These are phyloP conservation scores for Hypomecis punctinalis DNA, from an alignment of 2,888 invertebrate species.

Conservation along the genomic window DNA sequence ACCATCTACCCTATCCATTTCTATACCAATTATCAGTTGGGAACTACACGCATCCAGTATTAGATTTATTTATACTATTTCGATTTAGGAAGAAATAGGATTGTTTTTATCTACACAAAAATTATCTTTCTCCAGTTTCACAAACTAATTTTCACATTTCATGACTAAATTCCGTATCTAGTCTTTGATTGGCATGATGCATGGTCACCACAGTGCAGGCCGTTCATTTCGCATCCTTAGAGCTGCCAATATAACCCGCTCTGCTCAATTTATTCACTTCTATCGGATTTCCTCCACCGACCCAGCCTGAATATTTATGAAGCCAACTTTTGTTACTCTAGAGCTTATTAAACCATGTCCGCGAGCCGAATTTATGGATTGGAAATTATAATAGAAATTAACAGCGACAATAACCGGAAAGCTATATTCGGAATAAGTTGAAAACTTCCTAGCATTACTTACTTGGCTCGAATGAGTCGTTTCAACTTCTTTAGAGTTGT, in stretches of 20 bases:
- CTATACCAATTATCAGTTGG: too few relatives aligned
- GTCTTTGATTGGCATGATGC: neutral
- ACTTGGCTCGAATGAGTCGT: conserved; percentile 4
- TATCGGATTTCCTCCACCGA: conserved; percentile 65
- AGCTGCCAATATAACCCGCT: conserved; percentile 59
- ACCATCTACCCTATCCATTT: too few relatives aligned
- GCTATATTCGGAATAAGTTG: conserved; percentile 23
- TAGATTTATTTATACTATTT: too few relatives aligned
- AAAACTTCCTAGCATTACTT: conserved; percentile 19
- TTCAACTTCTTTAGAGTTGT: conserved; percentile 12
- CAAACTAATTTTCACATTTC: too few relatives aligned
- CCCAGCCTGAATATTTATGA: conserved; percentile 72
- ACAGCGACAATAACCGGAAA: conserved; percentile 30
- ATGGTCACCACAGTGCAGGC: conserved; percentile 13
- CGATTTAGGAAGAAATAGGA: too few relatives aligned
- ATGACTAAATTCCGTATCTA: too few relatives aligned
- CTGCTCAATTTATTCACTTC: conserved; percentile 67
- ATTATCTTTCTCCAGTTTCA: too few relatives aligned
- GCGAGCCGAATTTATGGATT: conserved; percentile 51
- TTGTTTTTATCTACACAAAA: too few relatives aligned
- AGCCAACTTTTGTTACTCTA: conserved; percentile 65
- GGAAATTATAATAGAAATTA: conserved; percentile 47
- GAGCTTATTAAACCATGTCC: conserved; percentile 62
- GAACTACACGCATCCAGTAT: too few relatives aligned
- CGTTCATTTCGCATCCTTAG: conserved; percentile 27